Evolutionary conservation across 2,888 invertebrate species (phyloP), one percentile per base, ranked within the genome.

Genomic region (Leucophora obtusa): DNA sequence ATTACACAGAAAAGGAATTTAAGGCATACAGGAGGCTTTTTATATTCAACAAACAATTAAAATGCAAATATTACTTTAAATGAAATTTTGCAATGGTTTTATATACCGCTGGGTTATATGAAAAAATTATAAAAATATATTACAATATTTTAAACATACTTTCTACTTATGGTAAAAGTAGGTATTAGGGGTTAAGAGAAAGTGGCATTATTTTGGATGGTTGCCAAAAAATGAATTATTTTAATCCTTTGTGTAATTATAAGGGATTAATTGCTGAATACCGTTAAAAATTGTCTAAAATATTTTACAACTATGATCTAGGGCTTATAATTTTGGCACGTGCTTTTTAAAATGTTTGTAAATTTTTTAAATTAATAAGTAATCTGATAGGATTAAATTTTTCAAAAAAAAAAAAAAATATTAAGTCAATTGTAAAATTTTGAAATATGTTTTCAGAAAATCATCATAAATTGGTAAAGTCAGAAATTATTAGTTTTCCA

Each of bases 61-160:
- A 76, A 76, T 76, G 68, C 63, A 73, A 73, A 81, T 81, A 69
- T 59, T 63, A 43, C 53, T 66, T 28, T 60, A 69, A 71, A 62
- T 28, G 15, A 68, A 73, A 79, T 43, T 24, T 24, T 78, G 66
- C 58, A 58, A 58, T n/a, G 47, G 35, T 60, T 60, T 54, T 53
- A 59, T 21, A 43, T 51, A 24, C 58, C 43, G 56, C 62, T 60
- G 65, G 14, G 54, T 50, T 65, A 8, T 65, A 65, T 53, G 17
- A 4, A 10, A 38, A 38, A 14, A 11, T 38, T 38, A 2, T 38
- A 38, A 38, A 38, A 38, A 38, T 38, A 14, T 11, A 11, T 38
- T 38, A 11, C 11, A 11, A 38, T 38, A 38, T 38, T 38, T 38
- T 38, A 2, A 38, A 38, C 38, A 38, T 38, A 54, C 24, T 73